A percentile compares a stretch with the other conserved stretches of the same genome.
phyloP scores from a whole-genome alignment of 2,888 invertebrate species.

The Himalopsyche kuldschensis region DNA sequence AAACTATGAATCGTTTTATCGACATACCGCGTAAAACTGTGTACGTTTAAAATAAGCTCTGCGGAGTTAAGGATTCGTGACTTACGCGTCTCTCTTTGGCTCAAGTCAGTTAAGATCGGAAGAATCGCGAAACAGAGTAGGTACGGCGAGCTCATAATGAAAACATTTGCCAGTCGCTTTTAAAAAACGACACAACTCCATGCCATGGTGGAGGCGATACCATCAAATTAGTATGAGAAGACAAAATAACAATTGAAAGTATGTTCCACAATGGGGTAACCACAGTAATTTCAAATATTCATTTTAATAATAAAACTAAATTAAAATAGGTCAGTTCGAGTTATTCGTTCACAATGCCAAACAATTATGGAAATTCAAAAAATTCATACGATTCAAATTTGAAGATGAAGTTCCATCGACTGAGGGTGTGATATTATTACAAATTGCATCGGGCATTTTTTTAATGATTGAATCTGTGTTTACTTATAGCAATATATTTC shows the following conservation, averaged over 20 bases:
- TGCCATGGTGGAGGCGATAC: conserved; percentile 22
- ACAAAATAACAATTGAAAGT: conserved; percentile 38
- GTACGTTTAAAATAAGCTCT: background rate
- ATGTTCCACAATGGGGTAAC: conserved; percentile 8
- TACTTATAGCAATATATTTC: too few species aligned
- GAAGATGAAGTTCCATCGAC: too few species aligned
- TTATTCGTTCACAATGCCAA: too few species aligned
- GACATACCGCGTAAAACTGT: too few species aligned
- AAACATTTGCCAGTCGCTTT: conserved; percentile 27
- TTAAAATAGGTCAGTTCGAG: too few species aligned
- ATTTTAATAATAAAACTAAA: too few species aligned
- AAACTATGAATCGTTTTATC: too few species aligned
- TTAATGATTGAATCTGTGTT: too few species aligned
- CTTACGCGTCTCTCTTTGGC: background rate
- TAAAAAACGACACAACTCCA: conserved; percentile 23
- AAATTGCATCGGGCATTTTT: too few species aligned
- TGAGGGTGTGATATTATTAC: too few species aligned
- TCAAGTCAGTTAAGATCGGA: conserved; percentile 14
- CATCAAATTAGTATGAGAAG: conserved; percentile 37
- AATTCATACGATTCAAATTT: too few species aligned
- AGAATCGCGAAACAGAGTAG: background rate
- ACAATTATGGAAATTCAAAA: too few species aligned
- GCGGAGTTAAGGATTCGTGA: background rate
- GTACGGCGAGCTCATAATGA: conserved; percentile 21
- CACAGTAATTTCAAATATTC: background rate